Evolutionary conservation across 2,113 vertebrate species (phyloP).

Genomic region (Centrocercus urophasianus): DNA sequence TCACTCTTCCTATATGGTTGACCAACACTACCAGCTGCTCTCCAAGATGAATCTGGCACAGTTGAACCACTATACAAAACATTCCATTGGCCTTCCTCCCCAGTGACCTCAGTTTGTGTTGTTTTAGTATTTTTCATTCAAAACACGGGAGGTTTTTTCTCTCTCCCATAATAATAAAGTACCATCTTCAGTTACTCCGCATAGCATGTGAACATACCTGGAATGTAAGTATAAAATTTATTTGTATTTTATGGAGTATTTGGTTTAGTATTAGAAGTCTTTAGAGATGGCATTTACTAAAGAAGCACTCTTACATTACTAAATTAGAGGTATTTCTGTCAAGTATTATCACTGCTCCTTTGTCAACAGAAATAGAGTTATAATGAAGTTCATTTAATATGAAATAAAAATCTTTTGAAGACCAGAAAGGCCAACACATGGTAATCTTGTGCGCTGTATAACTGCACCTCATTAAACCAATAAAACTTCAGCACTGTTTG

Average conservation of each 20-base stretch:
- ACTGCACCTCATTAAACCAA: background rate
- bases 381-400: background rate
- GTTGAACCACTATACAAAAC: background rate
- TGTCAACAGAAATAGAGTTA: background rate
- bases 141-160: background rate
- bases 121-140: background rate
- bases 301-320: background rate
- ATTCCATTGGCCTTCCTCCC: background rate
- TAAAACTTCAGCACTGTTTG: background rate
- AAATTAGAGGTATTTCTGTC: background rate
- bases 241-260: background rate
- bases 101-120: rapidly evolving
- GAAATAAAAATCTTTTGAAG: background rate
- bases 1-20: background rate
- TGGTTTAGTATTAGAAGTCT: background rate
- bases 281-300: background rate
- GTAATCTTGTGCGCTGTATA: background rate
- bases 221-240: background rate
- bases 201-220: rapidly evolving
- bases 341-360: background rate
- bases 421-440: background rate
- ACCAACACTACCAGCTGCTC: background rate
- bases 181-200: background rate
- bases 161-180: background rate
- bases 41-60: background rate